These are phyloP conservation scores for Pantherophis alleghaniensis DNA, from an alignment of 2,797 vertebrate species.

Conservation along the genomic window DNA sequence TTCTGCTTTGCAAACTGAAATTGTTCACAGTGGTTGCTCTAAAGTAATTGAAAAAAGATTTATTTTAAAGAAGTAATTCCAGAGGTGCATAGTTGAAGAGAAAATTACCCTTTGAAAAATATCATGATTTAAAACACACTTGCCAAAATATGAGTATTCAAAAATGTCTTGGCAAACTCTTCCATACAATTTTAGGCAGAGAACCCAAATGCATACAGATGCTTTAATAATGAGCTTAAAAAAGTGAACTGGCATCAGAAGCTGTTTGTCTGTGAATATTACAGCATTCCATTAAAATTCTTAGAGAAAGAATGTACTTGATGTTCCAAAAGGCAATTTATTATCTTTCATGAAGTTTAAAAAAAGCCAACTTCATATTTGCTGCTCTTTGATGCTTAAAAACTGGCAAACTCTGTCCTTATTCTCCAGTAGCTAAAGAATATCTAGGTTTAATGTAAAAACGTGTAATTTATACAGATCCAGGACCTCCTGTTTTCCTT, in stretches of 20 bases:
- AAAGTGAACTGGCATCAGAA: constrained; percentile 47
- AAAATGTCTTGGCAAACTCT: constrained; percentile 4
- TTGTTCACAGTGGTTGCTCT: background rate
- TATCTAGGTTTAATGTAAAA: constrained; percentile 29
- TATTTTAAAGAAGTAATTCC: background rate
- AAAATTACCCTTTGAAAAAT: background rate
- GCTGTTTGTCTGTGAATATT: constrained; percentile 44
- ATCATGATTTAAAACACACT: background rate
- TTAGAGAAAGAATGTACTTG: constrained; percentile 60
- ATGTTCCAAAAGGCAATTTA: constrained; percentile 52
- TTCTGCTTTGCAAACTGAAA: background rate
- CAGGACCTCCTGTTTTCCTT: constrained; percentile 78
- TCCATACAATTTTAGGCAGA: background rate
- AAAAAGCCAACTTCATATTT: constrained; percentile 29
- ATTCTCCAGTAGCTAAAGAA: background rate
- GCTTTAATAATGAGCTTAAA: constrained; percentile 25
- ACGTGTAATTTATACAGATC: constrained; percentile 65
- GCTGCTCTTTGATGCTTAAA: constrained; percentile 16
- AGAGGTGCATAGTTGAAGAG: background rate
- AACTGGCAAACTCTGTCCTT: constrained; percentile 39
- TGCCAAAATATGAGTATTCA: background rate
- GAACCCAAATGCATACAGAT: constrained; percentile 24
- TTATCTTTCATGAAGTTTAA: constrained; percentile 45
- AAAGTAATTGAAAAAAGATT: background rate
- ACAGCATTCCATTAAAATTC: constrained; percentile 59